Base-by-base conservation (phyloP, 2,113 vertebrate species). In the Quiscalus mexicanus region DNA sequence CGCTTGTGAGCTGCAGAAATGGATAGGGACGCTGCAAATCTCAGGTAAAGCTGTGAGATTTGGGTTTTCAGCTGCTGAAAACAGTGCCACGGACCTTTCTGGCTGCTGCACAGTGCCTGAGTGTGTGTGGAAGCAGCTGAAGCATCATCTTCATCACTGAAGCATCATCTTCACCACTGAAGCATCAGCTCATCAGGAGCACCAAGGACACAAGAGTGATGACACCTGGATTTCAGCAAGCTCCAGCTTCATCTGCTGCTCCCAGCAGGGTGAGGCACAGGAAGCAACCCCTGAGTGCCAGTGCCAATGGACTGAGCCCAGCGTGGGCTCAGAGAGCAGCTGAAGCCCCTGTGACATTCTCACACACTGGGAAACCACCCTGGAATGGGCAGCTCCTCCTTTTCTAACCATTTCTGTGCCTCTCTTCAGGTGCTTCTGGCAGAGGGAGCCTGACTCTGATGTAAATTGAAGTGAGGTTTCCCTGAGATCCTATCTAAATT, bases 71-170 rank as follows among this genome's bases (percentile, higher is more conserved):
- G n/a, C 31, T 44, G 35, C 64, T n/a, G 69, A 1, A 53, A 87
- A 6, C 24, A 47, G 19, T 4, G 9, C 28, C 71, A 12, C 1
- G 24, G 52, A 16, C 16, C 11, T 4, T 22, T 42, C 12, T 24
- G 78, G 62, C 33, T 47, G 42, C 0, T 2, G 62, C 22, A 47
- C 18, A 47, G 6, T 0, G 5, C 21, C 5, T 3, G 11, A 6
- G 33, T 3, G 53, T 2, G 53, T 2, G 4, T 10, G 63, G 24
- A 33, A 82, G 79, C 35, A 20, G 17, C 20, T 52, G 37, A 37
- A 37, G 37, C 37, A 37, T 37, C 37, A 37, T 9, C 37, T 37
- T 37, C 37, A 37, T 37, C 37, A 37, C 37, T 37, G 37, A 37
- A 37, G 37, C 37, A 37, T 37, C 37, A 37, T 37, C 37, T 37